Percentiles rank a stretch among this genome's conserved stretches.
phyloP scores from a whole-genome alignment of 1,140 invertebrate species.

The Mesaphorura yosii region DNA sequence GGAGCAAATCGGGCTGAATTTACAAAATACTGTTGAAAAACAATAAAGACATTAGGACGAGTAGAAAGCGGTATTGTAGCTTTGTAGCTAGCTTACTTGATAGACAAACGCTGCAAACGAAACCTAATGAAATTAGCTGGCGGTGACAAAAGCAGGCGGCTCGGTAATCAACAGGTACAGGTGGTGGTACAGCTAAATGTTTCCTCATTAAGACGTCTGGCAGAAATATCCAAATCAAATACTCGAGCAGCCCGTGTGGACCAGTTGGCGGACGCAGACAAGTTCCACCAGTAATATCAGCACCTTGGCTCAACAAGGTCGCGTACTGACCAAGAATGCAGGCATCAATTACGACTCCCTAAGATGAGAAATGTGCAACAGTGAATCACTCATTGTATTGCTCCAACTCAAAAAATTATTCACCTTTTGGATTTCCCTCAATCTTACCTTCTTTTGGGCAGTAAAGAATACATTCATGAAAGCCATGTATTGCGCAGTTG shows the following conservation, averaged over 20 bases:
- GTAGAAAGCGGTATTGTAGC: conserved; percentile 9
- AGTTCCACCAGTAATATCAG: conserved; percentile 86
- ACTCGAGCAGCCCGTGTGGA: conserved; percentile 61
- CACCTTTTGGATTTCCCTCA: not conserved
- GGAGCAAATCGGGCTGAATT: conserved; percentile 92
- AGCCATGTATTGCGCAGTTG: conserved; percentile 90
- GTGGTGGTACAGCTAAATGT: conserved; percentile 75
- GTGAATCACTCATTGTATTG: conserved; percentile 18
- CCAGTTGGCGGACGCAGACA: conserved; percentile 68
- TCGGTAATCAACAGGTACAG: conserved; percentile 83
- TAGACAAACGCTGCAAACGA: conserved; percentile 94
- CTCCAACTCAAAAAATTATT: conserved; percentile 21
- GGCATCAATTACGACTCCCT: conserved; percentile 82
- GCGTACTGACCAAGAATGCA: conserved; percentile 85
- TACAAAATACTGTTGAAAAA: conserved; percentile 89
- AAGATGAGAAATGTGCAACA: conserved; percentile 18
- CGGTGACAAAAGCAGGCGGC: conserved; percentile 96
- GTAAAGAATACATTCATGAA: conserved; percentile 98
- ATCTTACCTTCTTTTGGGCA: conserved; percentile 62
- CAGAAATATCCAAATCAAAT: conserved; percentile 77
- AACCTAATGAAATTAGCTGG: conserved; percentile 90
- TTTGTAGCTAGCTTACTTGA: conserved; percentile 56
- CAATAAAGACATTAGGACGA: conserved; percentile 36
- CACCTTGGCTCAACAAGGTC: conserved; percentile 83
- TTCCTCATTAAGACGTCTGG: conserved; percentile 66